Base-by-base conservation (phyloP, 2,888 invertebrate species). In the Syrista parreyssii region DNA sequence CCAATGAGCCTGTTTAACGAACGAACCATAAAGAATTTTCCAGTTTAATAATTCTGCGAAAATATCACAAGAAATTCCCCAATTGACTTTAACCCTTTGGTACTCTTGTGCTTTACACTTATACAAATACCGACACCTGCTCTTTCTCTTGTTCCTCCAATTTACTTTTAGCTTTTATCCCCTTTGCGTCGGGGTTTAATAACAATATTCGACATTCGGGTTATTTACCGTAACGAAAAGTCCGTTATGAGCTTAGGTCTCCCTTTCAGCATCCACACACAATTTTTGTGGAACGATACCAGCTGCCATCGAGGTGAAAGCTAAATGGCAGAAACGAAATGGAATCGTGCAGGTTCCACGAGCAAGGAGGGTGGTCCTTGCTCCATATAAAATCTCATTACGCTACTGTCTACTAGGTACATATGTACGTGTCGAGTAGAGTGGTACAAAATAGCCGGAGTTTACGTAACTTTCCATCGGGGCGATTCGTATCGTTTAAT, bases 301-400 rank as follows among this genome's bases (percentile, higher is more conserved):
- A 31, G 71, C 71, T 33, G 71, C 71, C 71, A 32, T 31, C 9
- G 40, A 76, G 81, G 68, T 33, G 76, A 76, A 74, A 35, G 79
- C 79, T 77, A 76, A 79, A 79, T 79, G 79, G 74, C 75, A 77
- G 79, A 76, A 55, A 35, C 74, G 74, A 77, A 77, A 77, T 75
- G 77, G 76, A 79, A 77, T 74, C 31, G 23, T 23, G 71, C 12
- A 31, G 9, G 31, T 32, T 33, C 6, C 71, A 33, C 31, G 31
- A 68, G 71, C 32, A 72, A 76, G 55, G 68, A 79, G 79, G 68
- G 71, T 72, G 71, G 81, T 79, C 82, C 82, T 84, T 84, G 83
- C 82, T 71, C 71, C 15, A 84, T 83, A 84, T 84, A 83, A 86
- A 86, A 85, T 85, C 86, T 86, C 85, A 85, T 86, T 85, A 85